Base-by-base conservation (phyloP, 2,888 invertebrate genomes). In the Xanthorhoe designata region DNA sequence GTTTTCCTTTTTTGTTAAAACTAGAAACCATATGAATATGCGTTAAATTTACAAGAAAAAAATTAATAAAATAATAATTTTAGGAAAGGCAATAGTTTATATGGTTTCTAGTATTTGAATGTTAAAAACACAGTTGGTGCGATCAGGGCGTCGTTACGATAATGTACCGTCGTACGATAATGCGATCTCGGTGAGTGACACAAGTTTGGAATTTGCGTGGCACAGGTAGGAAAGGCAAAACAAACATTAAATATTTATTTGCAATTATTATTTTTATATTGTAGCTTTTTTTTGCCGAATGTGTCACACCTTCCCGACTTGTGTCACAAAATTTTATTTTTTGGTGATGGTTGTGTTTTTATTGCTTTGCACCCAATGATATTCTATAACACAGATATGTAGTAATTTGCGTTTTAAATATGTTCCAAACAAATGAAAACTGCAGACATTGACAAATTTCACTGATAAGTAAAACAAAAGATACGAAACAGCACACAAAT, bases 271-370 rank as follows among this genome's bases (percentile, higher is more conserved):
- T 64, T 55, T n/a, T 71, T 60, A 68, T 68, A 70, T 61, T 54
- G 68, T 73, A 67, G 70, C 60, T 70, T 66, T 66, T 67, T 72
- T 73, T 79, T 83, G 80, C 85, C 83, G 68, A 75, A 80, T 84
- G 91, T 92, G 94, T 93, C 94, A 93, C 94, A 91, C 93, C 89
- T 93, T 92, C 91, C 93, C 91, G 81, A 91, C 93, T 94, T 94
- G 94, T 94, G 94, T 94, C 94, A 93, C 94, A 92, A 85, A 79
- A 80, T 69, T 75, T 18, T 66, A 55, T 69, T 69, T 59, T 24
- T 59, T 69, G 70, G 70, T 70, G 64, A 6, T 68, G 75, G 77
- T 67, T 71, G 9, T 71, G 63, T 66, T 72, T 70, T 67, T 61
- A 64, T 76, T 62, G 73, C 73, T 24, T 24, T 24, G 24, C 24